A percentile compares a stretch with the other conserved stretches of the same genome.
Conservation (phyloP, 2,888 invertebrate species). For the Eupeodes latifasciatus region DNA sequence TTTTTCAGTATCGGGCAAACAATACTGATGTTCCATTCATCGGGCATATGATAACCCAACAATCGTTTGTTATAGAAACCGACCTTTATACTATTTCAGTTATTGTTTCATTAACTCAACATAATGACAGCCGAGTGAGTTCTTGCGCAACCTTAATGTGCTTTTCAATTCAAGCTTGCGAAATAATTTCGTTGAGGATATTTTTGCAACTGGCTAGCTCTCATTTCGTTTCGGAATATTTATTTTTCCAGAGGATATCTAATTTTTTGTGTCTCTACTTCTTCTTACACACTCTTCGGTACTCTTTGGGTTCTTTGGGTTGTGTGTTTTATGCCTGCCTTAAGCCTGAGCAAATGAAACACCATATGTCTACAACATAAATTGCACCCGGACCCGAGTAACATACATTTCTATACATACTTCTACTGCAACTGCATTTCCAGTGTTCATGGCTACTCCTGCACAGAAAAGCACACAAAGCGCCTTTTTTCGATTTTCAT, state of each 20-base stretch:
- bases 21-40: too few relatives aligned
- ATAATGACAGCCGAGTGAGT: not conserved
- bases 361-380: conserved; percentile 67
- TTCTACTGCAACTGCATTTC: conserved; percentile 19
- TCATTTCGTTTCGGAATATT: not conserved
- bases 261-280: not conserved
- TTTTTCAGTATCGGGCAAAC: too few relatives aligned
- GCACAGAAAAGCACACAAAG: conserved; percentile 39
- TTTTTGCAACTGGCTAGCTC: conserved; percentile 8
- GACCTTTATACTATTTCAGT: not conserved
- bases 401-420: conserved; percentile 21
- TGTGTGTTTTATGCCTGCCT: conserved; percentile 43
- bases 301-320: conserved; percentile 44
- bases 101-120: not conserved
- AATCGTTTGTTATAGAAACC: too few relatives aligned
- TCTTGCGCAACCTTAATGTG: not conserved
- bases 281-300: conserved; percentile 2
- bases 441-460: conserved; percentile 18
- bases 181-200: not conserved
- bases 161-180: not conserved
- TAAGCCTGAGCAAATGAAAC: conserved; percentile 58
- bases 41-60: too few relatives aligned
- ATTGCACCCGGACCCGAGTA: conserved; percentile 44
- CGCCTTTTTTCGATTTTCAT: conserved; percentile 59
- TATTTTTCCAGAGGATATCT: conserved; percentile 11